phyloP scores from a whole-genome alignment of 2,888 invertebrate species.

The Schizotus pectinicornis region DNA sequence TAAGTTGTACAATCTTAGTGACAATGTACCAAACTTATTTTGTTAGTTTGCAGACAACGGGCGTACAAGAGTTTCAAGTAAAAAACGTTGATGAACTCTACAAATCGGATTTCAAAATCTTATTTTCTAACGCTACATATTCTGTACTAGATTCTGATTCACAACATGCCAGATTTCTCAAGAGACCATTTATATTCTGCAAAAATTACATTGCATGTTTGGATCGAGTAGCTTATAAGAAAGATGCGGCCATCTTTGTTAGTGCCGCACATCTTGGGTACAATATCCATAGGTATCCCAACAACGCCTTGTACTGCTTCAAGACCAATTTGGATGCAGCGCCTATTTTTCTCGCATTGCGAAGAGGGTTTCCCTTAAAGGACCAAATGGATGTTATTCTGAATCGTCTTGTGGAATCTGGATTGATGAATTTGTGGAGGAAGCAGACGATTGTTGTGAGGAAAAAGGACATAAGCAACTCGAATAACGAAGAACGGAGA shows the following conservation, averaged over 20 bases:
- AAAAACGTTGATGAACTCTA: background rate
- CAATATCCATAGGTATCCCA: background rate
- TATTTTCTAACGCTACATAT: background rate
- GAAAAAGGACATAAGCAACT: too few species aligned
- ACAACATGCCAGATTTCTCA: background rate
- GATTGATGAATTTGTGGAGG: constrained; percentile 6
- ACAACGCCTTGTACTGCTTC: constrained; percentile 1
- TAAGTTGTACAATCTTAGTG: background rate
- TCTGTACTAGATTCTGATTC: too few species aligned
- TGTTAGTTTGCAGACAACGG: background rate
- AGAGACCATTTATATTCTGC: background rate
- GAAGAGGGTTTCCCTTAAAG: constrained; percentile 6
- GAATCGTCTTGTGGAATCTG: constrained; percentile 3
- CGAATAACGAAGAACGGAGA: too few species aligned
- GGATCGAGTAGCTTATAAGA: background rate
- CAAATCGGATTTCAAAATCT: background rate
- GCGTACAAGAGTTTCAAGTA: background rate
- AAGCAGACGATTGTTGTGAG: background rate
- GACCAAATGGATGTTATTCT: background rate
- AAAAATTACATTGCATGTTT: background rate
- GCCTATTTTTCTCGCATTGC: constrained; percentile 3
- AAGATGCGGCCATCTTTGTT: constrained; percentile 2
- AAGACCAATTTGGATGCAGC: background rate
- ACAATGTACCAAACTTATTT: constrained; percentile 4
- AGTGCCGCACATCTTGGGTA: background rate